phyloP scores from a whole-genome alignment of 2,888 invertebrate genomes.

The Euzophera pinguis region DNA sequence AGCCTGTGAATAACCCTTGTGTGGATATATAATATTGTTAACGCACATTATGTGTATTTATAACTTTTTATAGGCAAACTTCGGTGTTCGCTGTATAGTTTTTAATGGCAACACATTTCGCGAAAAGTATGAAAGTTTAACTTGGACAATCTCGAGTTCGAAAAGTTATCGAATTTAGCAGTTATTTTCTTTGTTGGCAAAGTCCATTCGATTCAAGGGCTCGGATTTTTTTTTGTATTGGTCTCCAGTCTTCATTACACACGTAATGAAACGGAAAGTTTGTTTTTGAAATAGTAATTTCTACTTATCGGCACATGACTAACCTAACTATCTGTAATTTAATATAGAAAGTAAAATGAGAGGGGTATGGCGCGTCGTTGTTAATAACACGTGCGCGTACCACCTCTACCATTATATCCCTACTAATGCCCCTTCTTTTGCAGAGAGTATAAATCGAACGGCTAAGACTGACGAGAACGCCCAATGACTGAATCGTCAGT shows the following conservation, averaged over 20 bases:
- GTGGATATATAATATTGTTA: background rate
- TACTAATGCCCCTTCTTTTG: too few relatives aligned
- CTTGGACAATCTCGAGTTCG: constrained; percentile 27
- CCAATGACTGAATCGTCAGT: too few relatives aligned
- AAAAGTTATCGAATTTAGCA: constrained; percentile 28
- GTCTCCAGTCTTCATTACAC: background rate
- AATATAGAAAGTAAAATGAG: too few relatives aligned
- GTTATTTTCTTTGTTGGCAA: constrained; percentile 20
- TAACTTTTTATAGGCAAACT: constrained; percentile 19
- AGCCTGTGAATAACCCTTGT: background rate
- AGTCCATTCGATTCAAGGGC: constrained; percentile 15
- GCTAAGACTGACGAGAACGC: too few relatives aligned
- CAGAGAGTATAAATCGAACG: too few relatives aligned
- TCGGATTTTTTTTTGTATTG: constrained; percentile 12
- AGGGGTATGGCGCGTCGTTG: too few relatives aligned
- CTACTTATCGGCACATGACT: too few relatives aligned
- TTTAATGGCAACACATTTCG: constrained; percentile 16
- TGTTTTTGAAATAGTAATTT: background rate
- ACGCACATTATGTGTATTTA: constrained; percentile 10
- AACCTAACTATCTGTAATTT: too few relatives aligned
- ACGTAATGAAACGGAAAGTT: background rate
- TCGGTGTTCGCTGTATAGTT: constrained; percentile 24
- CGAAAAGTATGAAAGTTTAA: constrained; percentile 23
- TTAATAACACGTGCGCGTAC: too few relatives aligned
- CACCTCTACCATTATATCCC: too few relatives aligned